Conservation (phyloP, 2,888 invertebrate genomes). For the Drosophila atripex region DNA sequence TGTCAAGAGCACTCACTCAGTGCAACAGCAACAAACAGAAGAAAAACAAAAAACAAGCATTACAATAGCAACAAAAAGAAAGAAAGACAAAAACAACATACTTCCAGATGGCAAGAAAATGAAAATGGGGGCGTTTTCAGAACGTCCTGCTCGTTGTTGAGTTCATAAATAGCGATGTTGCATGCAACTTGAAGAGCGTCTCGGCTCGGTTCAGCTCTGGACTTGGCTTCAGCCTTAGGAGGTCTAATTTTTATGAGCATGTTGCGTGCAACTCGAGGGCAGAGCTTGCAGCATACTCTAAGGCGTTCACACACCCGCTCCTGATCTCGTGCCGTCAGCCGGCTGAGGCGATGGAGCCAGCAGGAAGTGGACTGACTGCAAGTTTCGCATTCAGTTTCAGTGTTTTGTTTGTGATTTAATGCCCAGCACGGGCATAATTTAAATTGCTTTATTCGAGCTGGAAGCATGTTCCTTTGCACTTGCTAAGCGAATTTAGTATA, state of each 20-base stretch:
- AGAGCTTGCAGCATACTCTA: constrained; percentile 54
- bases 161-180: constrained; percentile 79
- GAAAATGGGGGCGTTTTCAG: constrained; percentile 37
- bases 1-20: constrained; percentile 33
- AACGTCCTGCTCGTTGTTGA: constrained; percentile 57
- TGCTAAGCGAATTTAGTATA: constrained; percentile 44
- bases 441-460: constrained; percentile 50
- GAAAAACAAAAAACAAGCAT: neutral
- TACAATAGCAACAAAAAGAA: neutral
- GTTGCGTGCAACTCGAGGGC: constrained; percentile 64
- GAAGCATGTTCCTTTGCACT: constrained; percentile 1
- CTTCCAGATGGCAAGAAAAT: constrained; percentile 1
- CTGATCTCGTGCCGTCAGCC: constrained; percentile 30
- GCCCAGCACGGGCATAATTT: constrained; percentile 34
- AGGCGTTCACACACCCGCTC: constrained; percentile 64
- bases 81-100: constrained; percentile 1
- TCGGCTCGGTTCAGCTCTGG: constrained; percentile 19
- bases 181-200: constrained; percentile 63
- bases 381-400: constrained; percentile 40
- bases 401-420: constrained; percentile 50
- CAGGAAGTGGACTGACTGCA: constrained; percentile 14
- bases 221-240: constrained; percentile 36
- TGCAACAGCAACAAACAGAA: neutral
- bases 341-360: constrained; percentile 4
- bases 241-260: constrained; percentile 78